Evolutionary conservation across 2,888 invertebrate species (phyloP), one percentile per base, ranked within the genome.

Genomic region (Lingula anatina): DNA sequence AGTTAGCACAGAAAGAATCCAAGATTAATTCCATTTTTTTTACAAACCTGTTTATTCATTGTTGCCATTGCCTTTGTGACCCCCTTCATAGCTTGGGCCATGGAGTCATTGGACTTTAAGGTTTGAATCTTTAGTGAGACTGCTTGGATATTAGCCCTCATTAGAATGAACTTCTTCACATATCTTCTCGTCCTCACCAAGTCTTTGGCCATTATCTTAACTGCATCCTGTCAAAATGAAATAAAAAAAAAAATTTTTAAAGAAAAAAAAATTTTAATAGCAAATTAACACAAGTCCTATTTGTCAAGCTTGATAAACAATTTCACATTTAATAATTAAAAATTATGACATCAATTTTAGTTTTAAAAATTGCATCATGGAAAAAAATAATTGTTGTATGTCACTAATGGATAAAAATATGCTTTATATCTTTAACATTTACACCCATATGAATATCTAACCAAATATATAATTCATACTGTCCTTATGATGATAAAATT

Each of bases 131-230:
- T 99, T 48, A 99, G 83, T 0, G 95, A 89, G 5, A 76, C 75
- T n/a, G 73, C 75, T 50, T 99, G 97, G 66, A 99, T 97, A 77
- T 99, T 99, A 1, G 99, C 97, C 75, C 91, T 90, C 97, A 99
- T 99, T 60, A 99, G 77, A 86, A 99, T 97, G 76, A 99, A 99
- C 79, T 99, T 99, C 77, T 97, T 96, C 45, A 89, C 88, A 70
- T 97, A 96, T 28, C 81, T 85, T 53, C 99, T 83, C 1, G 99
- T 99, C 60, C 99, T 83, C 5, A 99, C 99, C 60, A 99, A 81
- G 80, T 99, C 99, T 76, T 94, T 94, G 0, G 99, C 99, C 97
- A 99, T 97, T 62, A 99, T 96, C 82, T 95, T 97, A 0, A 99
- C 99, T 15, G 99, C 94, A 80, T 99, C 97, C 92, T 92, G 72